phyloP scores from a whole-genome alignment of 1,140 invertebrate genomes.

The Drosophila persimilis region DNA sequence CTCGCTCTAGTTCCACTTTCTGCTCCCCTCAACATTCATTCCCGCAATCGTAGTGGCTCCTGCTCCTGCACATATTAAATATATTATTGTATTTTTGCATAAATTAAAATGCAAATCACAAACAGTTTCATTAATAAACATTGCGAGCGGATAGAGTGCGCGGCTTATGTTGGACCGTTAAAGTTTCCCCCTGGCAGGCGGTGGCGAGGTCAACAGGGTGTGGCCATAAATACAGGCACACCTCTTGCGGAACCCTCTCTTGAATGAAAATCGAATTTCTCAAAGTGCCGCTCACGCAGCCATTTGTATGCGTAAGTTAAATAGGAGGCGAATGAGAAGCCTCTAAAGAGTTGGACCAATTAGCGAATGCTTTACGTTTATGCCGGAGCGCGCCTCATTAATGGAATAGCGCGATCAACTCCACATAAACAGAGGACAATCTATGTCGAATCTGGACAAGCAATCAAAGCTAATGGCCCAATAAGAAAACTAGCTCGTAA shows the following conservation, averaged over 20 bases:
- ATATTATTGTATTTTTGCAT: conserved; percentile 74
- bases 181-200: not conserved
- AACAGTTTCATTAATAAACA: conserved; percentile 81
- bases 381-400: conserved; percentile 24
- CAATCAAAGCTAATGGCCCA: no score
- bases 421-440: not conserved
- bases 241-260: conserved; percentile 3
- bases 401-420: conserved; percentile 17
- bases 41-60: not conserved
- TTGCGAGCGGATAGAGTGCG: conserved; percentile 70
- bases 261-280: conserved; percentile 60
- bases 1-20: conserved; percentile 7
- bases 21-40: conserved; percentile 4
- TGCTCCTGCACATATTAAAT: conserved; percentile 51
- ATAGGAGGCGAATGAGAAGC: conserved; percentile 33
- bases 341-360: conserved; percentile 45
- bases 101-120: conserved; percentile 81
- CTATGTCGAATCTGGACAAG: not conserved
- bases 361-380: conserved; percentile 26
- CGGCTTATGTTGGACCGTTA: conserved; percentile 72
- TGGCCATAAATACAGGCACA: conserved; percentile 41
- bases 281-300: conserved; percentile 31
- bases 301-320: conserved; percentile 40
- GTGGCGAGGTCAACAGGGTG: conserved; percentile 21
- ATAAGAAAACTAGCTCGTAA: no score